Conservation (phyloP, 2,888 invertebrate genomes). For the Drosophila testacea region DNA sequence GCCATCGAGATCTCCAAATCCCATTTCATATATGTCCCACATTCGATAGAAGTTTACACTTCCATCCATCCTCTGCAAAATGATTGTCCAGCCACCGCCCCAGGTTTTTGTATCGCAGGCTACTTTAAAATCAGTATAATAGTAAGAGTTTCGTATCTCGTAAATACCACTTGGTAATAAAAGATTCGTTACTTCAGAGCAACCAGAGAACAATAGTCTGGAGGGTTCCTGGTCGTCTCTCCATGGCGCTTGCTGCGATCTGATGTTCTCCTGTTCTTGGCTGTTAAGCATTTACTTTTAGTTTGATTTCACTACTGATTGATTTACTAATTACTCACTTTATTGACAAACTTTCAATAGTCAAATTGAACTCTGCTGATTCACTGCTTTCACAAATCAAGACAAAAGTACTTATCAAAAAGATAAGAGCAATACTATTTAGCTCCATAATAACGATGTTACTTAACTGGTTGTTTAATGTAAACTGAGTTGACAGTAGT, state of each 20-base stretch:
- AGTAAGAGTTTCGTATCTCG: neutral
- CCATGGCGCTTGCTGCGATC: neutral
- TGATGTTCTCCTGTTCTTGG: neutral
- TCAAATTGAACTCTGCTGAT: neutral
- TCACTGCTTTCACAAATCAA: neutral
- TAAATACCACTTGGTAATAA: conserved; percentile 6
- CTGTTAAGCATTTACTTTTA: no score
- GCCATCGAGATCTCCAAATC: conserved; percentile 16
- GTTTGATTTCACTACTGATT: neutral
- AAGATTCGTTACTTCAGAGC: neutral
- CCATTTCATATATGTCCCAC: neutral
- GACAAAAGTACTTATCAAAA: neutral
- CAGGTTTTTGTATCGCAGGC: conserved; percentile 10
- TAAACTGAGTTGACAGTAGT: neutral
- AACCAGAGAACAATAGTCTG: neutral
- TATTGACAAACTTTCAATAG: neutral
- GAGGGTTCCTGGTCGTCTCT: no score
- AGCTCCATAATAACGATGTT: neutral
- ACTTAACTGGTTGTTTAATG: neutral
- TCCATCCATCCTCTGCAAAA: conserved; percentile 7
- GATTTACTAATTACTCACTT: neutral
- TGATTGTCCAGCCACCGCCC: conserved; percentile 7
- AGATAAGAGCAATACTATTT: conserved; percentile 5
- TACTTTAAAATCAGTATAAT: neutral
- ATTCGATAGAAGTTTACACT: conserved; percentile 4